Percentiles rank a stretch among this genome's conserved stretches.
These are phyloP conservation scores for Tetramorium simillimum DNA, from an alignment of 1,140 invertebrate genomes.

Conservation along the genomic window DNA sequence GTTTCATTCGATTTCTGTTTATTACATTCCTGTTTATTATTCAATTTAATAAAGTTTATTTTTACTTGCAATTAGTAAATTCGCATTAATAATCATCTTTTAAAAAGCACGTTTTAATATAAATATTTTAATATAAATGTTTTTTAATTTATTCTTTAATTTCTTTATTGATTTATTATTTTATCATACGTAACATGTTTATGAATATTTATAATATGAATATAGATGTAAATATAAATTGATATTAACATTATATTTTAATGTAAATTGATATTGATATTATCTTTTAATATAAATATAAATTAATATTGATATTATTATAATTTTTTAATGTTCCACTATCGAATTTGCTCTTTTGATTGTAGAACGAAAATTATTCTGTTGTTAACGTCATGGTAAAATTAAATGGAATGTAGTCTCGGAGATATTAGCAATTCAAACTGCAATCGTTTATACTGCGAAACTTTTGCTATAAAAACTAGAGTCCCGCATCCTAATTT, in stretches of 20 bases:
- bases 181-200: background rate
- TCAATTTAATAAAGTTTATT: background rate
- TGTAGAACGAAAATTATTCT: background rate
- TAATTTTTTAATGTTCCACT: background rate
- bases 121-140: background rate
- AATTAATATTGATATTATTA: background rate
- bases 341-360: background rate
- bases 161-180: background rate
- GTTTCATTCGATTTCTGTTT: background rate
- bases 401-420: background rate
- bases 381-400: background rate
- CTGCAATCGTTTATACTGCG: background rate
- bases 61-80: background rate
- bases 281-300: too few relatives aligned
- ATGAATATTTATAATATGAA: background rate
- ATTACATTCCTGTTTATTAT: background rate
- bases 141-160: background rate
- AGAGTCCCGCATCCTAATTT: conserved; percentile 62
- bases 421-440: background rate
- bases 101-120: background rate
- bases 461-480: conserved; percentile 1
- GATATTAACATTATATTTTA: background rate
- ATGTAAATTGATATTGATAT: too few relatives aligned
- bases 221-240: background rate
- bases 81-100: background rate